A percentile compares a stretch with the other conserved stretches of the same genome.
These are phyloP conservation scores for Neopipo cinnamomea DNA, from an alignment of 2,113 vertebrate genomes.

Conservation along the genomic window DNA sequence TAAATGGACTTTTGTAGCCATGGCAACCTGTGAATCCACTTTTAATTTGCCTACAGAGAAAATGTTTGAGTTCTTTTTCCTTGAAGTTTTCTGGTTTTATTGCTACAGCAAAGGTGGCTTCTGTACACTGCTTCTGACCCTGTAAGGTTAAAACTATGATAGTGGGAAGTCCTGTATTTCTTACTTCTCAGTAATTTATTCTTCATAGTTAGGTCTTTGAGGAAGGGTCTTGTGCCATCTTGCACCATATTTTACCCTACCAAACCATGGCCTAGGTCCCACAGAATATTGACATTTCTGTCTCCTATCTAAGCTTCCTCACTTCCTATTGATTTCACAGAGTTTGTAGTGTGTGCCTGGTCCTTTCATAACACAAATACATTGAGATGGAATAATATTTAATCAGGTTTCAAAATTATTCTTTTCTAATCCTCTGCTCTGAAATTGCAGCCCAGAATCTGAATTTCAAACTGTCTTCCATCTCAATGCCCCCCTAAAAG, in stretches of 20 bases:
- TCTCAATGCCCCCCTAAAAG: neutral
- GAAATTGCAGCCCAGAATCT: neutral
- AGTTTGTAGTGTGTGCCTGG: neutral
- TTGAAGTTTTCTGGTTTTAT: conserved; percentile 1
- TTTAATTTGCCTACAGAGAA: conserved; percentile 25
- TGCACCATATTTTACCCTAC: neutral
- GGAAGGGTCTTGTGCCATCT: neutral
- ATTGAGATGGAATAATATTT: neutral
- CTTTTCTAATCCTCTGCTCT: neutral
- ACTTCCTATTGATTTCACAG: neutral
- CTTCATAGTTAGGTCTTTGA: neutral
- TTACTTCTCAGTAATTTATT: neutral
- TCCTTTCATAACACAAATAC: neutral
- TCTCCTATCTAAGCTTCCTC: neutral
- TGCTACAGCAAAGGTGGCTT: neutral
- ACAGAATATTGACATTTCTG: neutral
- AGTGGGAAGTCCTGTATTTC: neutral
- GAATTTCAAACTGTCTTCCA: neutral
- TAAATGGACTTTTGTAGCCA: conserved; percentile 45
- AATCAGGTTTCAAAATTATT: neutral
- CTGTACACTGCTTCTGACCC: neutral
- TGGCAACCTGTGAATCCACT: conserved; percentile 22
- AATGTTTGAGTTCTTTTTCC: neutral
- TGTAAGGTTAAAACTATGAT: neutral
- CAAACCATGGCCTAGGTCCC: neutral